These are phyloP conservation scores for Heliconius cydno DNA, from an alignment of 2,888 invertebrate species.

Conservation along the genomic window DNA sequence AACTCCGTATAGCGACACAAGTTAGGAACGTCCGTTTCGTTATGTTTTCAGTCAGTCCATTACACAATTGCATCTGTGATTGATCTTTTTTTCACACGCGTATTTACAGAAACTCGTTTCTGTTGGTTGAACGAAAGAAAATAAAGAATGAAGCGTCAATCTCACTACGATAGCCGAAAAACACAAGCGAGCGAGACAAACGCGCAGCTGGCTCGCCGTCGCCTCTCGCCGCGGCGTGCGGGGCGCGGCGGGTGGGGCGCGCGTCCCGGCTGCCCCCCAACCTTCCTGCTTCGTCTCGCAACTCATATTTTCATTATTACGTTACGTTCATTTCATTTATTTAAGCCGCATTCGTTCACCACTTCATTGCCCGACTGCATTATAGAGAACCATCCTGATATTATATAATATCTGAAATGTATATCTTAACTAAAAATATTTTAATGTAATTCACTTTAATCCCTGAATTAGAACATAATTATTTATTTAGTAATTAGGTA, in stretches of 20 bases:
- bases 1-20: conserved; percentile 65
- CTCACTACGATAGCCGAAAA: conserved; percentile 79
- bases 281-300: conserved; percentile 72
- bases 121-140: conserved; percentile 63
- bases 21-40: conserved; percentile 57
- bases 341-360: conserved; percentile 57
- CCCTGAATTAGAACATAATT: no score
- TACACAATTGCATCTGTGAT: conserved; percentile 55
- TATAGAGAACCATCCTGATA: conserved; percentile 15
- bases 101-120: conserved; percentile 63
- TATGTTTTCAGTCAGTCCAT: conserved; percentile 53
- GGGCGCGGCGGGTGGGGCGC: conserved; percentile 62
- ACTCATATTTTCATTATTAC: conserved; percentile 71
- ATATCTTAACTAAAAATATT: not conserved
- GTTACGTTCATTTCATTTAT: conserved; percentile 73
- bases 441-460: not conserved
- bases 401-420: not conserved
- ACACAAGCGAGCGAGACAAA: conserved; percentile 68
- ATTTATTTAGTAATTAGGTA: no score
- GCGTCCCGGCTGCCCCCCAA: conserved; percentile 66
- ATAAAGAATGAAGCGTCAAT: conserved; percentile 73
- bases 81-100: conserved; percentile 59
- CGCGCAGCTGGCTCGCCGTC: conserved; percentile 72
- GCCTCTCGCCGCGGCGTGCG: conserved; percentile 74
- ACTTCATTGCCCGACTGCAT: conserved; percentile 42